A percentile compares a stretch with the other conserved stretches of the same genome.
Conservation (phyloP, 2,888 invertebrate genomes). For the Aporophyla lueneburgensis region DNA sequence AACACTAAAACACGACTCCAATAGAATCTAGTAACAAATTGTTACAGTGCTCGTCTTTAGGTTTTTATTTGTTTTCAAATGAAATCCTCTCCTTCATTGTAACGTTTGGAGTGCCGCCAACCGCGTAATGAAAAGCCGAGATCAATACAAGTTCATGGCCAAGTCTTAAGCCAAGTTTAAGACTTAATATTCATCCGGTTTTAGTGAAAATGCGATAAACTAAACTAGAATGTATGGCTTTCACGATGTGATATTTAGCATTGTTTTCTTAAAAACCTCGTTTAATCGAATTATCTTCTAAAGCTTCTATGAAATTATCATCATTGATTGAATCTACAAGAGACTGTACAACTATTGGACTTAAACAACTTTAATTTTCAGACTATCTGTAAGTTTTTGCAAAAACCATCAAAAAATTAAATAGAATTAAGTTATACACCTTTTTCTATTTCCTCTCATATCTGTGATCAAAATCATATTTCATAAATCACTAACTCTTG, state of each 20-base stretch:
- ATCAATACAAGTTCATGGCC: conserved; percentile 63
- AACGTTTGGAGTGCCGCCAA: conserved; percentile 61
- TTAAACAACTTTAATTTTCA: background rate
- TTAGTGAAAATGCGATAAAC: conserved; percentile 40
- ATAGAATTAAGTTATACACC: background rate
- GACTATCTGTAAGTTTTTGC: background rate
- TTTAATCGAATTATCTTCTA: background rate
- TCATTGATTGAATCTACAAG: background rate
- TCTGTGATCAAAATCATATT: conserved; percentile 7
- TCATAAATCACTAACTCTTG: conserved; percentile 17
- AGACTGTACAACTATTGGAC: background rate
- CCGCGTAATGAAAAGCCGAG: conserved; percentile 58
- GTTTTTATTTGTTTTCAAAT: conserved; percentile 47
- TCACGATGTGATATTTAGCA: background rate
- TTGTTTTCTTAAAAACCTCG: background rate
- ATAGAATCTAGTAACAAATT: conserved; percentile 54
- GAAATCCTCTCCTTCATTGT: conserved; percentile 42
- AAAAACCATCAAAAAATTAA: background rate
- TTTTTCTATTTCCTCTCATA: background rate
- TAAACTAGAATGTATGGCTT: conserved; percentile 11
- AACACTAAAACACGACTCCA: conserved; percentile 23
- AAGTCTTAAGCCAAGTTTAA: conserved; percentile 50
- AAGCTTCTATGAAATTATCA: background rate
- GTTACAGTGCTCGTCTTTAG: conserved; percentile 20
- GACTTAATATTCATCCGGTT: conserved; percentile 50